phyloP scores from a whole-genome alignment of 2,888 invertebrate genomes.

The Piscicola geometra region DNA sequence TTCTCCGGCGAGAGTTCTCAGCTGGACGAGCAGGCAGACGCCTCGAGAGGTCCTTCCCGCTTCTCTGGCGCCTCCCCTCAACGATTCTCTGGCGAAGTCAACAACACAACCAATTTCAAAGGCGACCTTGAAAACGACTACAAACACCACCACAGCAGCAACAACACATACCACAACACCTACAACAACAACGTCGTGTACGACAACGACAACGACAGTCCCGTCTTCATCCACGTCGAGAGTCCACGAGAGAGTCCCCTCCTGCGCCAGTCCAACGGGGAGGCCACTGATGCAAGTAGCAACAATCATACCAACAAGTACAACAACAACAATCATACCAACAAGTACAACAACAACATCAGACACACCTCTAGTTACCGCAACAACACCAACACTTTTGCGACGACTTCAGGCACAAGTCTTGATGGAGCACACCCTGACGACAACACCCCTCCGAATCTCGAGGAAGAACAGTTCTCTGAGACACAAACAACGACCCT shows the following conservation, averaged over 20 bases:
- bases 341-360: no score
- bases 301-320: no score
- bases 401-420: no score
- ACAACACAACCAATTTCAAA: not conserved
- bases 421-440: no score
- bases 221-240: constrained; percentile 39
- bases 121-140: not conserved
- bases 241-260: constrained; percentile 37
- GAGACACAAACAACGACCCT: no score
- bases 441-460: no score
- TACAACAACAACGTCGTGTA: not conserved
- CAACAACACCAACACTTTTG: no score
- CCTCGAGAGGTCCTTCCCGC: not conserved
- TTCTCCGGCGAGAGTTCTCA: not conserved
- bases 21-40: not conserved
- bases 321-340: no score
- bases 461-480: no score
- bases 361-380: no score
- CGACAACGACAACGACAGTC: constrained; percentile 33
- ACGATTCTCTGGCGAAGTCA: not conserved
- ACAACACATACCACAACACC: no score
- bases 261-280: constrained; percentile 15
- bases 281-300: constrained; percentile 4
- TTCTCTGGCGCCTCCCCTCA: not conserved
- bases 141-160: no score